Base-by-base conservation (phyloP, 2,888 invertebrate genomes). In the Macrosoma leucophasiata region DNA sequence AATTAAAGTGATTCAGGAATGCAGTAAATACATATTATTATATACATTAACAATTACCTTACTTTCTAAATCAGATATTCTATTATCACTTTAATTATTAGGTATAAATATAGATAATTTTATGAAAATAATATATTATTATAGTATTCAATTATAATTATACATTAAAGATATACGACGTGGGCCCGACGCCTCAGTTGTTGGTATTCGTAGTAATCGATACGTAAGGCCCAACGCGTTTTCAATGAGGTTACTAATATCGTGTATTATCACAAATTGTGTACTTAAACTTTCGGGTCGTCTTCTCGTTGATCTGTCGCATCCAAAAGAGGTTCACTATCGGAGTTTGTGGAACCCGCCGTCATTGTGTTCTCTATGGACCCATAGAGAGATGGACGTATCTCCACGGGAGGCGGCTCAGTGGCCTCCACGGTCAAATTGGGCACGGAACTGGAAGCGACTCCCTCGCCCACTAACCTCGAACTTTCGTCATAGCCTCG, bases 401-500 rank as follows among this genome's bases (percentile, higher is more conserved):
- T 43, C 33, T 77, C 79, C 1, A 71, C 70, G 0, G 58, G 33
- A 1, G 73, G 67, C 0, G 66, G 56, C 25, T 66, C 71, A 2
- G 52, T 43, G 8, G 54, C 38, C 9, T 73, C 74, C 2, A 63
- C 52, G 0, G 68, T 59, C 3, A 78, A 43, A 33, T 65, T 65
- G 0, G 81, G 81, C 1, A 71, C 78, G 0, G 84, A 82, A 28
- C 66, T 76, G 1, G 79, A 77, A 3, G 78, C 60, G 4, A 45
- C 55, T 1, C 63, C 58, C 14, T 67, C 76, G 19, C 52, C 58
- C 36, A 85, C 66, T n/a, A 85, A 57, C 25, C 84, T 63, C 1
- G 84, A 72, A 48, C 84, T 87, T 50, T 90, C 90, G 36, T 89
- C 89, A 27, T 82, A 87, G 0, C 91, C 91, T 48, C 91, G 87